Evolutionary conservation across 30 jellyfish, hydroid and myxozoan species (phyloP).

Genomic region (Aurelia sp.): DNA sequence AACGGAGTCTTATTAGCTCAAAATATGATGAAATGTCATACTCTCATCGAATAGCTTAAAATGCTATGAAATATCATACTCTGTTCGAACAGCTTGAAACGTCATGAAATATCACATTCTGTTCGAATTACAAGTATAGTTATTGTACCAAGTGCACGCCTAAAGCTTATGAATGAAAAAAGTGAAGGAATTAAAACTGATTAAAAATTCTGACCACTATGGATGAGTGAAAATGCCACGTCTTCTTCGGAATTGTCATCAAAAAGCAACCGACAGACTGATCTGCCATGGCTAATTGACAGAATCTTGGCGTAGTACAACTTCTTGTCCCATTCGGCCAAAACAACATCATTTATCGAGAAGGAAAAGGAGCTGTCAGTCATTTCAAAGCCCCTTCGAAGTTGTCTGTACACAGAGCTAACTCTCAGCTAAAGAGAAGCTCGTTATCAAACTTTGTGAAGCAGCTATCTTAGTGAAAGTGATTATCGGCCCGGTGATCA

Average conservation of each 20-base stretch:
- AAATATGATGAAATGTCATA: no score
- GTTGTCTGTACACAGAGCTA: background rate
- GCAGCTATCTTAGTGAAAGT: no score
- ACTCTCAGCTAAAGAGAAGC: background rate
- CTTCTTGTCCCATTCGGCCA: constrained; percentile 85
- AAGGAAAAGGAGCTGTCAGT: constrained; percentile 33
- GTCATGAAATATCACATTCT: no score
- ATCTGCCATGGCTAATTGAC: constrained; percentile 44
- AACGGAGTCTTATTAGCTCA: no score
- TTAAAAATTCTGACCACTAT: constrained; percentile 75
- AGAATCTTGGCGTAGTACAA: constrained; percentile 91
- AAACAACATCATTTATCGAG: constrained; percentile 71
- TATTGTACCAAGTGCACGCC: no score
- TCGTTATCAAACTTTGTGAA: no score
- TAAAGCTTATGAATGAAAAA: no score
- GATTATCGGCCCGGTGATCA: background rate
- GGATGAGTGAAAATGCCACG: constrained; percentile 70
- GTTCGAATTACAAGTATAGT: no score
- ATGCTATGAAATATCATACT: no score
- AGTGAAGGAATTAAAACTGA: background rate
- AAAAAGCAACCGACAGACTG: constrained; percentile 74
- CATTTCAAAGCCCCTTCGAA: constrained; percentile 33
- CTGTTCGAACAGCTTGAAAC: no score
- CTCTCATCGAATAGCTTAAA: no score
- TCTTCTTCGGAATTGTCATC: constrained; percentile 86